Base-by-base conservation (phyloP, 1,140 invertebrate genomes). In the Drosophila aff. region DNA sequence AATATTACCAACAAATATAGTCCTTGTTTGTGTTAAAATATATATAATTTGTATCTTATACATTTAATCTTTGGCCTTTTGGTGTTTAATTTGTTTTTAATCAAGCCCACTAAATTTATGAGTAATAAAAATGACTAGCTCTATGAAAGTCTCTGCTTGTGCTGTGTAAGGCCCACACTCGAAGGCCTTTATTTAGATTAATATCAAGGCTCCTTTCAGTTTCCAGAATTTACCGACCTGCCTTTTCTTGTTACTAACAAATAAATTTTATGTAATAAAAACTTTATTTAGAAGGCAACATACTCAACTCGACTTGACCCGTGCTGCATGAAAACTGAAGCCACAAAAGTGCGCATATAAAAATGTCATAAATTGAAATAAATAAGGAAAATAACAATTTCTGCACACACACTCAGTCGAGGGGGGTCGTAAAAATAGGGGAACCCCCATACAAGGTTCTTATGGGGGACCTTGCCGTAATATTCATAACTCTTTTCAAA, bases 401-500 rank as follows among this genome's bases (percentile, higher is more conserved):
- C 71, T 53, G 40, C 60, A 61, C 43, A 64, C 53, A 71, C 28
- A 41, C 63, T 44, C 16, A 21, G 1, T 0, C 4, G 13, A 15
- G 9, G 52, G 49, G 36, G 44, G 44, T 44, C 58, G 33, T 65
- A 65, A 65, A 65, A 67, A 40, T 47, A 36, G 44, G 41, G 55
- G 31, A 60, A 26, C 57, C 71, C 55, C 40, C 74, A 18, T 38
- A 40, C 63, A 68, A 31, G 18, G 23, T 47, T 61, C 58, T 47
- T 52, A 23, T 41, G 52, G 64, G 44, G 60, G 80, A 69, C 76
- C 79, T 78, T 67, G 52, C 65, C 81, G 84, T 82, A 89, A 89
- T 89, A 89, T 89, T 89, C 84, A 89, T 89, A 89, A 84, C 85
- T 89, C 84, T 89, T 89, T 90, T 89, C 85, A 90, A 89, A 89